phyloP scores from a whole-genome alignment of 2,888 invertebrate genomes.

The Troides aeacus region DNA sequence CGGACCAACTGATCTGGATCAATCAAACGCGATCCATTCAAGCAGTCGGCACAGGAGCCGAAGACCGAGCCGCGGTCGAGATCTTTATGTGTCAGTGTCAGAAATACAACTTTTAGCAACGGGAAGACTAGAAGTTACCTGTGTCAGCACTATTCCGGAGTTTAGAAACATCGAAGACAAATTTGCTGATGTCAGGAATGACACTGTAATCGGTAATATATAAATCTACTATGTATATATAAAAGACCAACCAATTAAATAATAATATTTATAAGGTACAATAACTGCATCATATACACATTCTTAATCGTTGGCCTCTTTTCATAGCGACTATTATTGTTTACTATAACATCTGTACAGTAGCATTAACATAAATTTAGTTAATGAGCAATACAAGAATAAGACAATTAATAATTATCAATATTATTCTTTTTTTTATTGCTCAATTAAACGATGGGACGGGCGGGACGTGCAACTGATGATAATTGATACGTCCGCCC shows the following conservation, averaged over 20 bases:
- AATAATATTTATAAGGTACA: too few relatives aligned
- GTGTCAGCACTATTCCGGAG: conserved; percentile 89
- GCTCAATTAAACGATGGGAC: too few relatives aligned
- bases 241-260: neutral
- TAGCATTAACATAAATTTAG: too few relatives aligned
- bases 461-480: too few relatives aligned
- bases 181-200: conserved; percentile 86
- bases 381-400: too few relatives aligned
- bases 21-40: conserved; percentile 50
- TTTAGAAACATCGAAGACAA: conserved; percentile 85
- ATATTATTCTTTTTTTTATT: too few relatives aligned
- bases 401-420: too few relatives aligned
- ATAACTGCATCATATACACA: too few relatives aligned
- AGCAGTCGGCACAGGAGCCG: conserved; percentile 64
- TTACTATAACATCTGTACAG: too few relatives aligned
- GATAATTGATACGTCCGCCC: too few relatives aligned
- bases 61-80: conserved; percentile 77
- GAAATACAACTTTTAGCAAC: conserved; percentile 85
- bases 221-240: neutral
- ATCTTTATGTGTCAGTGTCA: conserved; percentile 85
- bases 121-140: conserved; percentile 85
- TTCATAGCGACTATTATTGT: too few relatives aligned
- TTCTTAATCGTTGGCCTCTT: too few relatives aligned
- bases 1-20: conserved; percentile 46
- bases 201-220: conserved; percentile 83